Base-by-base conservation (phyloP, 2,797 vertebrate species). In the Enteromius argenteus region DNA sequence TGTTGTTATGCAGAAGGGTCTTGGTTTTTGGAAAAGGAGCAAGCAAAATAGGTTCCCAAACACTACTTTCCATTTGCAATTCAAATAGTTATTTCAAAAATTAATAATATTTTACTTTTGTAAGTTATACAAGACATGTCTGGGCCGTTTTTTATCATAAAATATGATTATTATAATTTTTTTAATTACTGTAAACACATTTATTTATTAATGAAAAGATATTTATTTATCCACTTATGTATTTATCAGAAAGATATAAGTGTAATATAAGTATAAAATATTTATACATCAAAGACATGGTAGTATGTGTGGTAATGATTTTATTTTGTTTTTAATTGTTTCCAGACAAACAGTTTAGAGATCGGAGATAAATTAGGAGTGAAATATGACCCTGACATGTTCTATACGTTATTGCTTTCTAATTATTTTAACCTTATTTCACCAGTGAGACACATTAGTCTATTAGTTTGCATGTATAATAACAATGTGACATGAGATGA, bases 1-100 rank as follows among this genome's bases (percentile, higher is more conserved):
- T n/a, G 60, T 56, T 74, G 23, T 56, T 56, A 42, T 80, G 10
- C 78, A 56, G 30, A 44, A 79, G 10, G 27, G 23, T 49, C 42
- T 44, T 46, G 17, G 3, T 35, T 17, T 64, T 14, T 15, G 7
- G 14, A 10, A 73, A 76, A 30, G 49, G 27, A 82, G n/a, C 11
- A 32, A 51, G 30, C 6, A 0, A 39, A 60, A 27, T 64, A 19
- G 21, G 56, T 46, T 60, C 2, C 27, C 6, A 11, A 42, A 13
- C 2, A 8, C 3, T 32, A 15, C 8, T 19, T 67, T 15, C n/a
- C n/a, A 15, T 58, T 71, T 78, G 14, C 2, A 32, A 66, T 21
- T 27, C 4, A 64, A 78, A 30, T 53, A n/a, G 21, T 53, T 74
- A 1, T 15, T 23, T 44, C 0, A 44, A 46, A 46, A 8, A 21